Base-by-base conservation (phyloP, 2,888 invertebrate species). In the Heteromurus nitidus region DNA sequence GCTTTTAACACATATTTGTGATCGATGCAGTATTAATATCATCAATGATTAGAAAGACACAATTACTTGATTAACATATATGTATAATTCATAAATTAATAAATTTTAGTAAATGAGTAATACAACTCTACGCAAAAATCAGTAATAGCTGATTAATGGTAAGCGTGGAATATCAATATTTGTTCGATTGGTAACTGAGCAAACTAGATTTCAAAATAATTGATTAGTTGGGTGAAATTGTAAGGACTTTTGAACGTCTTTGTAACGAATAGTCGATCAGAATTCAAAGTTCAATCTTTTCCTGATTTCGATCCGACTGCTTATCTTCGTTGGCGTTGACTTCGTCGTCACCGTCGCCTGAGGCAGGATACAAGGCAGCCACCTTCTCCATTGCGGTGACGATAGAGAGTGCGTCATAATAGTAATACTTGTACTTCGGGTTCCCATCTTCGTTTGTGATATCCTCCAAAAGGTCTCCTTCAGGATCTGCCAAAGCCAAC, bases 381-480 rank as follows among this genome's bases (percentile, higher is more conserved):
- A 85, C 88, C 67, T 82, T 82, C 67, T 86, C 86, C 88, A 88
- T 88, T 42, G 88, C 82, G 24, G 74, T 55, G 22, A 84, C 82
- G 69, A 88, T 86, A 26, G 82, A 82, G 26, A 82, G 84, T 1
- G 88, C 87, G 72, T 87, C 86, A 55, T 88, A 92, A 86, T 91
- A 91, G 87, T 89, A 90, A 87, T 91, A 92, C 84, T 92, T 92
- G 88, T 92, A 91, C 72, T 92, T 91, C 18, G 89, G 89, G 88
- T 91, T 91, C 3, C 92, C 92, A 13, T 91, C 90, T 86, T 91
- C 91, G 88, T 93, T 93, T 86, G 89, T 91, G 22, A 92, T 91
- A 16, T 92, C 91, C 3, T 88, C 87, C 87, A 92, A 91, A 0
- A 93, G 90, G 20, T 89, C 86, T 0, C 93, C 93, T 72, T 90